Evolutionary conservation across 1,140 invertebrate genomes (phyloP).

Genomic region (Drosophila melanogaster): DNA sequence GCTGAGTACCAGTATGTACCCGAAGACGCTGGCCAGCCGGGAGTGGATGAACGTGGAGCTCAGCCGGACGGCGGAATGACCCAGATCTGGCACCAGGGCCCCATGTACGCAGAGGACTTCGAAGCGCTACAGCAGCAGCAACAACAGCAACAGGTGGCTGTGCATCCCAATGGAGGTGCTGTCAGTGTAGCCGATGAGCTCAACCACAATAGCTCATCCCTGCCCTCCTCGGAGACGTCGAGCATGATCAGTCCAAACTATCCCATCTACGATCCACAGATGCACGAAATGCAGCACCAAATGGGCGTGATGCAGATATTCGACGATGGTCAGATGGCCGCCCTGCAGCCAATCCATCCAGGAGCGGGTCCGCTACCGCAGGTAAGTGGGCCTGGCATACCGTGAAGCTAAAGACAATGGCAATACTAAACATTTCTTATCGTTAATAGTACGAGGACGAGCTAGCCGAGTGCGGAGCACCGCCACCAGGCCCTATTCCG

Average conservation of each 20-base stretch:
- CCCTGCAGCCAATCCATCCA: slow-evolving; percentile 71
- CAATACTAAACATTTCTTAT: background rate
- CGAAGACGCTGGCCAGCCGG: slow-evolving; percentile 54
- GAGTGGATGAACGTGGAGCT: slow-evolving; percentile 60
- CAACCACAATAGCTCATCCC: slow-evolving; percentile 73
- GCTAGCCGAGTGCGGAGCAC: slow-evolving; percentile 60
- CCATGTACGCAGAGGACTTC: slow-evolving; percentile 76
- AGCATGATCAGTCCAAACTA: slow-evolving; percentile 81
- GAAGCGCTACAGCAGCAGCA: slow-evolving; percentile 39
- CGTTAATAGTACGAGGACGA: slow-evolving; percentile 66
- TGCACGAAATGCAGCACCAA: slow-evolving; percentile 80
- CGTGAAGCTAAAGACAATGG: too few relatives aligned
- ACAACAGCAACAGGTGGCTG: slow-evolving; percentile 36
- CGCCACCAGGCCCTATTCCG: slow-evolving; percentile 56
- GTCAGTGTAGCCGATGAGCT: slow-evolving; percentile 66
- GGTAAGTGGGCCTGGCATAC: slow-evolving; percentile 31
- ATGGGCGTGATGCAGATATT: slow-evolving; percentile 82
- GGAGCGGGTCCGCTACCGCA: slow-evolving; percentile 54
- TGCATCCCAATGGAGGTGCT: slow-evolving; percentile 36
- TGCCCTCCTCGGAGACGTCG: slow-evolving; percentile 72
- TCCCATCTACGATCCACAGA: slow-evolving; percentile 74
- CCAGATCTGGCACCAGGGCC: slow-evolving; percentile 66
- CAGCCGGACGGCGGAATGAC: slow-evolving; percentile 56
- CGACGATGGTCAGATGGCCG: slow-evolving; percentile 69
- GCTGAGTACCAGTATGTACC: slow-evolving; percentile 68